Evolutionary conservation across 2,797 vertebrate species (phyloP).

Genomic region (Rhynchonycteris naso): DNA sequence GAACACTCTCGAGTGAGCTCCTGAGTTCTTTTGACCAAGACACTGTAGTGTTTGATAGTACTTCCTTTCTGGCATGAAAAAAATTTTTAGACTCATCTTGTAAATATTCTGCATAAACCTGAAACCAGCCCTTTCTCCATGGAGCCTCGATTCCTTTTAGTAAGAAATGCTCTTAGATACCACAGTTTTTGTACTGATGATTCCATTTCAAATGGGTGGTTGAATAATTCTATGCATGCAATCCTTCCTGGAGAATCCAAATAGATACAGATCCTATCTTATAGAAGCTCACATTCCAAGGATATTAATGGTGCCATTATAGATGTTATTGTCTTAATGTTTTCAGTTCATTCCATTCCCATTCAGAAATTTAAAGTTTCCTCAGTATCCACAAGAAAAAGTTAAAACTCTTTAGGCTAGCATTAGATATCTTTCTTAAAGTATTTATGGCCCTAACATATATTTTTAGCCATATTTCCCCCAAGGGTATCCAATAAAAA

Average conservation of each 20-base stretch:
- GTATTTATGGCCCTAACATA: not conserved
- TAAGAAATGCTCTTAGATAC: not conserved
- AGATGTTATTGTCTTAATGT: not conserved
- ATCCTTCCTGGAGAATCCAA: not conserved
- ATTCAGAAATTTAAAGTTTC: not conserved
- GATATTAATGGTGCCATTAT: not conserved
- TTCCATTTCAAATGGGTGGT: not conserved
- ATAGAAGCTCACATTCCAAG: not conserved
- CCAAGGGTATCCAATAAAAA: not conserved
- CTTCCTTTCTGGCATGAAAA: not conserved
- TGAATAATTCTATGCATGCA: not conserved
- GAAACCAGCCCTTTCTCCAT: not conserved
- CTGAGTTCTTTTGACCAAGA: not conserved
- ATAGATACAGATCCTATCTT: not conserved
- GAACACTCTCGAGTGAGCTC: not conserved
- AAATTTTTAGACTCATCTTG: not conserved
- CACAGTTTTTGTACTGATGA: not conserved
- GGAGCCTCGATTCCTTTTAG: not conserved
- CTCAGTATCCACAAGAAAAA: not conserved
- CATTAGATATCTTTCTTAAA: not conserved
- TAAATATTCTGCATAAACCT: not conserved
- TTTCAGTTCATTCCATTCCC: constrained; percentile 6
- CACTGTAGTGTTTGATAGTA: not conserved
- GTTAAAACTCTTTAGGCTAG: constrained; percentile 10
- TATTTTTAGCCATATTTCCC: constrained; percentile 1